Evolutionary conservation across 2,797 vertebrate species (phyloP).

Genomic region (Eidolon dupreanum): DNA sequence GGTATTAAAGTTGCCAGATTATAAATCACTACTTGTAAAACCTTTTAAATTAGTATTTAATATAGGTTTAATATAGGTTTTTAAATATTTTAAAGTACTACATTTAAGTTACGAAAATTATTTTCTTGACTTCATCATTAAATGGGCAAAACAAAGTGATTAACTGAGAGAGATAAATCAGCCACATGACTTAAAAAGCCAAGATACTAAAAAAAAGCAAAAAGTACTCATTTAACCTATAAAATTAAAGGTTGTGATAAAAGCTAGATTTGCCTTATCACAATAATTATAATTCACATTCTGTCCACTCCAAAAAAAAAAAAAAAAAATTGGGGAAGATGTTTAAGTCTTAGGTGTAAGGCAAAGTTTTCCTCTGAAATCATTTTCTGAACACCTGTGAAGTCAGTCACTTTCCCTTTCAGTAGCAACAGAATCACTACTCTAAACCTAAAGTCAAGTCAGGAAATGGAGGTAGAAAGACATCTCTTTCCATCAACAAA

Average conservation of each 20-base stretch:
- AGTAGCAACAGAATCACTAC: not conserved
- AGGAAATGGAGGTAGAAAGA: not conserved
- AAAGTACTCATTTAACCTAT: not conserved
- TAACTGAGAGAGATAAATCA: not conserved
- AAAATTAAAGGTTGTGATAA: not conserved
- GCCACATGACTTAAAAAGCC: not conserved
- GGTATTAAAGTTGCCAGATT: not conserved
- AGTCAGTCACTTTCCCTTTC: not conserved
- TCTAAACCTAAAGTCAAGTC: not conserved
- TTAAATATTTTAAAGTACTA: not conserved
- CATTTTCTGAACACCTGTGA: not conserved
- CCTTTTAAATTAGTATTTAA: not conserved
- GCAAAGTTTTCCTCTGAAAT: not conserved
- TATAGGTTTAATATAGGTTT: not conserved
- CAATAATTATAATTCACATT: not conserved
- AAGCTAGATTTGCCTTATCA: not conserved
- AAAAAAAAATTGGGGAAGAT: not conserved
- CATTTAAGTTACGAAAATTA: not conserved
- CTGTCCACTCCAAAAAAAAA: not conserved
- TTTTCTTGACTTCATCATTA: constrained; percentile 24
- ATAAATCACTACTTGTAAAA: not conserved
- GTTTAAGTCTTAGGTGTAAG: not conserved
- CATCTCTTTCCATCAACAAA: not conserved
- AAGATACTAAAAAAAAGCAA: not conserved
- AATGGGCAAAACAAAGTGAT: not conserved